Evolutionary conservation across 2,797 vertebrate species (phyloP).

Genomic region (Brotula barbata): DNA sequence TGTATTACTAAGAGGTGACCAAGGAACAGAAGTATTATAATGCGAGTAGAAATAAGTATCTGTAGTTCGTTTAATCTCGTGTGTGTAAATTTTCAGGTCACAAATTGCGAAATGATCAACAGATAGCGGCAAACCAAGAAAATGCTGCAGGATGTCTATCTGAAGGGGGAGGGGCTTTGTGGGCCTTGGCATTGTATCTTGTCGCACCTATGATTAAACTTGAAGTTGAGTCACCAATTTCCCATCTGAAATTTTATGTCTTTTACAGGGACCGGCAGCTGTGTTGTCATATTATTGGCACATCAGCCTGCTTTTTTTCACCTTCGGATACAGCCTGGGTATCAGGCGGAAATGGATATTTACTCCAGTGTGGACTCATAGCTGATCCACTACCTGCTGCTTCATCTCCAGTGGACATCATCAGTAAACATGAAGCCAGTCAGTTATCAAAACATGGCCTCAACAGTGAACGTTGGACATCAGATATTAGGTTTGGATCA

Average conservation of each 20-base stretch:
- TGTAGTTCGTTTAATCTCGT: fast-evolving
- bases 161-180: conserved; percentile 48
- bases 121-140: neutral
- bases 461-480: conserved; percentile 44
- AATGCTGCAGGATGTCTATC: conserved; percentile 11
- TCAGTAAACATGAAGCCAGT: conserved; percentile 64
- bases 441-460: conserved; percentile 55
- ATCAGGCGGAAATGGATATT: conserved; percentile 33
- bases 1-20: conserved; percentile 8
- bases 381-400: conserved; percentile 23
- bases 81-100: fast-evolving
- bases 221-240: too few relatives aligned
- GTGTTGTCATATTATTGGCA: neutral
- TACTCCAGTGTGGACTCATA: conserved; percentile 6
- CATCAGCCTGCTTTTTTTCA: neutral
- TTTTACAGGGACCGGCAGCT: conserved; percentile 20
- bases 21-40: too few relatives aligned
- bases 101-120: fast-evolving
- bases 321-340: neutral
- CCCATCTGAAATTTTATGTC: neutral
- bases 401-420: conserved; percentile 44
- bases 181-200: conserved; percentile 27
- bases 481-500: conserved; percentile 42
- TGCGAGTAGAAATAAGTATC: neutral
- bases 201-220: too few relatives aligned